Conservation (phyloP, 2,113 vertebrate species). For the Myanophis thanlyinensis region DNA sequence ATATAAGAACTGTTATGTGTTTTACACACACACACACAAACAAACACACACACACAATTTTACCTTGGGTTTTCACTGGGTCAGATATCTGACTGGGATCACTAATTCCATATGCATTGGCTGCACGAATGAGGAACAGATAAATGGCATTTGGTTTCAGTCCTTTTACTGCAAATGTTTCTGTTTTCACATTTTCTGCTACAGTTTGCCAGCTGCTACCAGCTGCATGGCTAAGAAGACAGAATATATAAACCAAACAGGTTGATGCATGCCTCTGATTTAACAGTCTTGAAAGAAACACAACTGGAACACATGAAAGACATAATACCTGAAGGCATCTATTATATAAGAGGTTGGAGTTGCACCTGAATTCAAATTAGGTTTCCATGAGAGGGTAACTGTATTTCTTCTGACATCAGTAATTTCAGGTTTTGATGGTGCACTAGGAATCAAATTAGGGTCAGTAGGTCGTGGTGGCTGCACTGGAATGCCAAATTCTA, state of each 20-base stretch:
- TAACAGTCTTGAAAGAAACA: not conserved
- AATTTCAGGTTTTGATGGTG: slow-evolving; percentile 93
- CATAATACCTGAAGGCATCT: slow-evolving; percentile 92
- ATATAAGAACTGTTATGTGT: not conserved
- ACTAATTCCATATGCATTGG: slow-evolving; percentile 96
- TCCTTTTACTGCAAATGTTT: slow-evolving; percentile 88
- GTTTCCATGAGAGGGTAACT: slow-evolving; percentile 90
- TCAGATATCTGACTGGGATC: slow-evolving; percentile 98
- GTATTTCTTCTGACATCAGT: slow-evolving; percentile 92
- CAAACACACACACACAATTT: slow-evolving; percentile 11
- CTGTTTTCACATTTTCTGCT: slow-evolving; percentile 93
- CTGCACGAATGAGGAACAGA: slow-evolving; percentile 96
- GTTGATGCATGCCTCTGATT: slow-evolving; percentile 44
- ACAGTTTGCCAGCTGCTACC: slow-evolving; percentile 99
- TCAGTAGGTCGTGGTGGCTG: slow-evolving; percentile 94
- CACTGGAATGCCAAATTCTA: slow-evolving; percentile 92
- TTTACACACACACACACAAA: not conserved
- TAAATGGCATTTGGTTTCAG: slow-evolving; percentile 95
- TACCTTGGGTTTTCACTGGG: slow-evolving; percentile 97
- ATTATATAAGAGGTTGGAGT: slow-evolving; percentile 98
- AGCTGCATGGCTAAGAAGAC: slow-evolving; percentile 85
- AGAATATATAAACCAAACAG: slow-evolving; percentile 14
- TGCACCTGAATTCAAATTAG: slow-evolving; percentile 91
- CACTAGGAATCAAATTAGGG: slow-evolving; percentile 94
- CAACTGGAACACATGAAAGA: not conserved